phyloP scores from a whole-genome alignment of 2,797 vertebrate genomes.

The Tachyglossus aculeatus region DNA sequence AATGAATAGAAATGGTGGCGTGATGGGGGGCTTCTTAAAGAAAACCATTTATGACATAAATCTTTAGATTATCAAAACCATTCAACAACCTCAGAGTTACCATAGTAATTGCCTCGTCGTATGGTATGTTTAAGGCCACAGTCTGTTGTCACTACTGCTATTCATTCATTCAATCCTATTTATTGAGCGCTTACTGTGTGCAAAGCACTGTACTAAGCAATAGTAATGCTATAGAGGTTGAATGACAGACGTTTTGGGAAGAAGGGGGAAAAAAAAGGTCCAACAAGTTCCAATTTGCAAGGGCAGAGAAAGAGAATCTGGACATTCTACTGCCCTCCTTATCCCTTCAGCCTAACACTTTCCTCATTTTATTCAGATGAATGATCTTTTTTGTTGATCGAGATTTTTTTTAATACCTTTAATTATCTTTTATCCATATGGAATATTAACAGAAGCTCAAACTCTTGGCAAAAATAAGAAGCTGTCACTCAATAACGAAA shows the following conservation, averaged over 20 bases:
- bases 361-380: not conserved
- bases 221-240: not conserved
- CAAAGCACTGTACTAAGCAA: no score
- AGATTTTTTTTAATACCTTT: not conserved
- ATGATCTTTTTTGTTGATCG: not conserved
- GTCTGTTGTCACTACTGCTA: conserved; percentile 2
- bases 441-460: not conserved
- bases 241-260: not conserved
- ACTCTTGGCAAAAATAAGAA: not conserved
- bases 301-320: no score
- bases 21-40: not conserved
- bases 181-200: no score
- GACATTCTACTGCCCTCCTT: no score
- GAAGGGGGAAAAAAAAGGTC: no score
- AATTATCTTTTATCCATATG: not conserved
- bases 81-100: conserved; percentile 10
- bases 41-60: not conserved
- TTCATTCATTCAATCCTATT: no score
- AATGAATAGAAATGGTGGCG: not conserved
- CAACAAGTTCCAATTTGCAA: not conserved
- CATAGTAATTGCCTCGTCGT: conserved; percentile 3
- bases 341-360: not conserved
- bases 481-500: not conserved
- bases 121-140: conserved; percentile 2
- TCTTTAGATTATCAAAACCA: not conserved